Base-by-base conservation (phyloP, 2,113 vertebrate genomes). In the Fulmarus glacialis region DNA sequence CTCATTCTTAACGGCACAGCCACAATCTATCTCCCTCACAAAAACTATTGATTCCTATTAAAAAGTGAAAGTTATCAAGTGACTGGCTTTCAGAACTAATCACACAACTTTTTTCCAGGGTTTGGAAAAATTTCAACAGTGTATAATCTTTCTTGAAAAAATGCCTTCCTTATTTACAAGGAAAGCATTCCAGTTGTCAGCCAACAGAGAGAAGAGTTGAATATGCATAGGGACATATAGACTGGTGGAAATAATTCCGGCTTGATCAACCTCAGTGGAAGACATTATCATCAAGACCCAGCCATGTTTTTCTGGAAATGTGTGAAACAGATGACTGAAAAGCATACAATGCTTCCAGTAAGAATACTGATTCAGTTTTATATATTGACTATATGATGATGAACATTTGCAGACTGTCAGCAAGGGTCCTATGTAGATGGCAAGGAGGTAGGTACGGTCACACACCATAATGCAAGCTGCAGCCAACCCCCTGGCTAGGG, bases 401-500 rank as follows among this genome's bases (percentile, higher is more conserved):
- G 40, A 96, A 43, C 38, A 85, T 18, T 24, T 79, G 50, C 42
- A 84, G 59, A 23, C 29, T 63, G 24, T 62, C 50, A 78, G 81
- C 52, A 79, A 53, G 19, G 17, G 26, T 90, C 8, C 43, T 59
- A 30, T 0, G 2, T 6, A 38, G 42, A 66, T 12, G 20, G 22
- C 42, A 79, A 38, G 15, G 10, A 72, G 15, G 58, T 9, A 72
- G 45, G 9, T 81, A 45, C 8, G 15, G 26, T 36, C 81, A 67
- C 15, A 67, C 0, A 4, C 20, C 42, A 83, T 2, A 4, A 59
- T 16, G 24, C 32, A 73, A 62, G 26, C 20, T 55, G 60, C n/a
- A 71, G 42, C 13, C 47, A n/a, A 29, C 2, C 1, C 17, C 5
- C 4, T 1, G 0, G 27, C 40, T 29, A 59, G 3, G 11, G 15